Conservation (phyloP, 2,888 invertebrate species). For the Drosophila neutralis region DNA sequence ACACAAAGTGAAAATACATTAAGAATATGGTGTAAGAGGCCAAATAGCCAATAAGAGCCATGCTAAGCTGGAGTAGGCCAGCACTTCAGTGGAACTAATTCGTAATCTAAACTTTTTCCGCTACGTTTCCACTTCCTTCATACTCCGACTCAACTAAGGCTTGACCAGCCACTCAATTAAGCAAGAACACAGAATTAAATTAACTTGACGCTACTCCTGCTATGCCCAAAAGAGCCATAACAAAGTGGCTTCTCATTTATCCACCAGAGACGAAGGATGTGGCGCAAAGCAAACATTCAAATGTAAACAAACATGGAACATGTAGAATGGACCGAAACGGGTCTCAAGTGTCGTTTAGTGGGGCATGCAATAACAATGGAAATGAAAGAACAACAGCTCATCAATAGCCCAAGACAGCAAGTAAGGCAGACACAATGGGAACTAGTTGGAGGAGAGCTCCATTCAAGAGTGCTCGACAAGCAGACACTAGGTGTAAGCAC, state of each 20-base stretch:
- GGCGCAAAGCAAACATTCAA: conserved; percentile 57
- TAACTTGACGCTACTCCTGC: conserved; percentile 52
- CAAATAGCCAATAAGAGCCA: conserved; percentile 15
- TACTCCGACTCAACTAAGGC: conserved; percentile 13
- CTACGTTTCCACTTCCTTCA: conserved; percentile 50
- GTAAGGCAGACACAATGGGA: conserved; percentile 12
- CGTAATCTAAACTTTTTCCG: conserved; percentile 26
- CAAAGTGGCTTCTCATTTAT: conserved; percentile 19
- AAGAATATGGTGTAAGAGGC: neutral
- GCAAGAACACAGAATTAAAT: conserved; percentile 69
- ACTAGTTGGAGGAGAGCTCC: neutral
- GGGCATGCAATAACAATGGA: conserved; percentile 44
- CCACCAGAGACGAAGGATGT: neutral
- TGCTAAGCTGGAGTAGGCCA: conserved; percentile 1
- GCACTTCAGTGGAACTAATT: conserved; percentile 7
- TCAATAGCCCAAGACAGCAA: conserved; percentile 61
- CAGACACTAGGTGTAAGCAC: neutral
- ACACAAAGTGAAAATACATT: neutral
- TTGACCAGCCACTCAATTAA: conserved; percentile 72
- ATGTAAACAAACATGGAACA: conserved; percentile 61
- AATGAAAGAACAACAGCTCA: conserved; percentile 76
- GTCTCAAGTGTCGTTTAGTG: conserved; percentile 67
- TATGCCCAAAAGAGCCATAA: conserved; percentile 70
- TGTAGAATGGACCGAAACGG: conserved; percentile 21
- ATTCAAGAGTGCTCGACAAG: neutral